Evolutionary conservation across 53 echinoderm and acorn worm species (phyloP).

Genomic region (Stichopus horrens): DNA sequence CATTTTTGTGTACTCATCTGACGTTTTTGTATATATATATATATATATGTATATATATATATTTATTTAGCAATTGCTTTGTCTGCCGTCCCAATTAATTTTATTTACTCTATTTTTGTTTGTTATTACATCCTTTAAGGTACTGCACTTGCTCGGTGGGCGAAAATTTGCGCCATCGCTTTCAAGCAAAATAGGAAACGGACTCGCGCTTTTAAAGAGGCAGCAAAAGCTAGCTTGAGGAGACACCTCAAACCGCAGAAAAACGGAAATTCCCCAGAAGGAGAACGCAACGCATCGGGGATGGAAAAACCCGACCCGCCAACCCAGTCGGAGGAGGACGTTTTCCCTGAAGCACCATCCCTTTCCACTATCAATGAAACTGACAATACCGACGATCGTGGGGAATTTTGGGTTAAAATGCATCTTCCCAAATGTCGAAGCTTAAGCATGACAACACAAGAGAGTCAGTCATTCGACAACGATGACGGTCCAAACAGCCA

Average conservation of each 20-base stretch:
- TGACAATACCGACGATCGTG: not conserved
- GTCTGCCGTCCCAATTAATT: not conserved
- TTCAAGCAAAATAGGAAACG: slow-evolving; percentile 45
- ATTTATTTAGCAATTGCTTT: too few species aligned
- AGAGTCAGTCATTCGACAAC: slow-evolving; percentile 39
- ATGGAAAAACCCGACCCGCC: not conserved
- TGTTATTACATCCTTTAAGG: slow-evolving; percentile 17
- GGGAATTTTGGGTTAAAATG: slow-evolving; percentile 47
- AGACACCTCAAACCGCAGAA: slow-evolving; percentile 34
- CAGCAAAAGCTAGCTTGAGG: slow-evolving; percentile 31
- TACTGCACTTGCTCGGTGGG: slow-evolving; percentile 47
- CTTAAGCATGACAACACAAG: slow-evolving; percentile 26
- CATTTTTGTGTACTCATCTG: too few species aligned
- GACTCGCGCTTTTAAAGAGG: slow-evolving; percentile 30
- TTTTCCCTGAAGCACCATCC: not conserved
- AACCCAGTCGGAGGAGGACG: not conserved
- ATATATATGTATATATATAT: too few species aligned
- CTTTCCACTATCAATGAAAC: slow-evolving; percentile 53
- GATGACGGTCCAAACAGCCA: slow-evolving; percentile 31
- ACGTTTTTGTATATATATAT: too few species aligned
- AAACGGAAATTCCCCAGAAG: slow-evolving; percentile 3
- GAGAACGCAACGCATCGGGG: not conserved
- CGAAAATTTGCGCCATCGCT: slow-evolving; percentile 51
- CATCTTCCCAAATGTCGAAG: slow-evolving; percentile 24
- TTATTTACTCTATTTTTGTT: not conserved